Evolutionary conservation across 2,888 invertebrate species (phyloP).

Genomic region (Carcina quercana): DNA sequence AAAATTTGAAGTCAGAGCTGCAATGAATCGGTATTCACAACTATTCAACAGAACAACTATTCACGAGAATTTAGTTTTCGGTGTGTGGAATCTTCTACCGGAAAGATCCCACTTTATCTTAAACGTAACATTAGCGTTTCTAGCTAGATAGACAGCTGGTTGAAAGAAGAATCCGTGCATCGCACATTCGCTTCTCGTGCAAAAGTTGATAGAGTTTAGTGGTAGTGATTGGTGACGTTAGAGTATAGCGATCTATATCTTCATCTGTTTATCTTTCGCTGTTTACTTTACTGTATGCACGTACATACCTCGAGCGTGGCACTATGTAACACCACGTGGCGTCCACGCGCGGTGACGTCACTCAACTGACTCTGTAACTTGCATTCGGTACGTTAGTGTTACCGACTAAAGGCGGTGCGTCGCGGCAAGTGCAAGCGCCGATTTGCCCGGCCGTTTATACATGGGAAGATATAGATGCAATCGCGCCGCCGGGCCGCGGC

Average conservation of each 20-base stretch:
- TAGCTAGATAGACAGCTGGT: constrained; percentile 72
- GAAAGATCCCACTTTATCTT: constrained; percentile 55
- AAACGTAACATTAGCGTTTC: constrained; percentile 68
- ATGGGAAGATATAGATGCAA: constrained; percentile 66
- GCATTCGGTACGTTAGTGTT: constrained; percentile 27
- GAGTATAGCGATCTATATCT: constrained; percentile 69
- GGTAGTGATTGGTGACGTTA: constrained; percentile 61
- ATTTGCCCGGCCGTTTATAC: constrained; percentile 2
- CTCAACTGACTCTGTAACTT: constrained; percentile 28
- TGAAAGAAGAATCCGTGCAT: constrained; percentile 72
- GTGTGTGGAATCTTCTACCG: constrained; percentile 32
- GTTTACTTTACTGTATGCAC: constrained; percentile 6
- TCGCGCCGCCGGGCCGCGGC: constrained; percentile 52
- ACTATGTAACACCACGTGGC: constrained; percentile 22
- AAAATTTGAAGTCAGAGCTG: too few species aligned
- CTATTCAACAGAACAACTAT: too few species aligned
- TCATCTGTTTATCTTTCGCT: constrained; percentile 52
- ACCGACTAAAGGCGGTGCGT: too few species aligned
- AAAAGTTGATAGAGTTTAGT: constrained; percentile 62
- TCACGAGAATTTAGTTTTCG: too few species aligned
- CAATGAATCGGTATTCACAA: too few species aligned
- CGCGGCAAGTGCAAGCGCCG: constrained; percentile 18
- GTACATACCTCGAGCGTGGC: constrained; percentile 38
- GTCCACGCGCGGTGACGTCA: constrained; percentile 22
- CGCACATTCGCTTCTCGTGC: constrained; percentile 74